Conservation (phyloP, 37 sponge, comb jelly and placozoan species). For the Chondrilla cf. caribensis region DNA sequence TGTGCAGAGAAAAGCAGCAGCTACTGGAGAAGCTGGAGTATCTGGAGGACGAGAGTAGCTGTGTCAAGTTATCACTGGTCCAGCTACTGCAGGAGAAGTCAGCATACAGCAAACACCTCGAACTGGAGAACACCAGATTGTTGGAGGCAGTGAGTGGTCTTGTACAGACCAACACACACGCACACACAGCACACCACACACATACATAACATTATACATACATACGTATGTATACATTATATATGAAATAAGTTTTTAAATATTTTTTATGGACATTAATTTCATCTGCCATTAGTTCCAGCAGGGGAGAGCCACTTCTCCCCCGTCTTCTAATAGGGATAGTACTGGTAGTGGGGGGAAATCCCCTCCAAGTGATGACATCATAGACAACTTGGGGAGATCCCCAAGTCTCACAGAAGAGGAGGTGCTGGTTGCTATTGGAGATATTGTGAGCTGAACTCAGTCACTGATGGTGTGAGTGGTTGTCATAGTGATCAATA, state of each 20-base stretch:
- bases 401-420: no score
- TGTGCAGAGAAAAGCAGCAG: conserved; percentile 32
- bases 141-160: conserved; percentile 22
- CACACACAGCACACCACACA: conserved; percentile 32
- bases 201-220: background rate
- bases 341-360: background rate
- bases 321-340: background rate
- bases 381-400: no score
- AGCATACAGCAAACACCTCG: conserved; percentile 54
- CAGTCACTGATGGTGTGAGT: no score
- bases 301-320: background rate
- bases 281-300: background rate
- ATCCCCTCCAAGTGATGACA: no score
- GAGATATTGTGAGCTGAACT: no score
- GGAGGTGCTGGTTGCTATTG: no score
- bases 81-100: conserved; percentile 69
- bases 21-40: conserved; percentile 24
- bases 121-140: conserved; percentile 54
- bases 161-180: no score
- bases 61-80: conserved; percentile 65
- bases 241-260: no score
- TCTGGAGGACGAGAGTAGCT: conserved; percentile 59
- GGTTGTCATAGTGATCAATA: no score
- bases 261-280: no score
- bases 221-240: no score